Conservation (phyloP, 2,888 invertebrate species). For the Atrina japonica region DNA sequence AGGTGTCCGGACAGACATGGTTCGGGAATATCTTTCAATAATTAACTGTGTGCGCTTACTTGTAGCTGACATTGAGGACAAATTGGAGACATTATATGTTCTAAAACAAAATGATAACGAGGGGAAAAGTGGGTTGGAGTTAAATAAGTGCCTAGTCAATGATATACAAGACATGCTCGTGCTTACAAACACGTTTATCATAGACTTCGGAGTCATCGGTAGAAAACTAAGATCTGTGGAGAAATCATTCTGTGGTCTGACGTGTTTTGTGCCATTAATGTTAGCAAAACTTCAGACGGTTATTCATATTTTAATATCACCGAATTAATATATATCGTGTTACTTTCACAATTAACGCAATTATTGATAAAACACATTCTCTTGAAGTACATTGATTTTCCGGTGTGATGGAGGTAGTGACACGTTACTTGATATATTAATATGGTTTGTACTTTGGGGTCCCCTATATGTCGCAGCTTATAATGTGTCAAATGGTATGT, state of each 20-base stretch:
- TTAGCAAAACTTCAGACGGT: constrained; percentile 41
- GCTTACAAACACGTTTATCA: constrained; percentile 48
- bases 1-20: constrained; percentile 51
- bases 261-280: constrained; percentile 52
- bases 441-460: too few species aligned
- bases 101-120: not conserved
- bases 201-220: constrained; percentile 43
- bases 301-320: constrained; percentile 14
- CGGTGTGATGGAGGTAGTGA: too few species aligned
- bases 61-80: constrained; percentile 45
- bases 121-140: constrained; percentile 2
- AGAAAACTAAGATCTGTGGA: constrained; percentile 36
- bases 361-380: too few species aligned
- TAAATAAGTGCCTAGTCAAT: constrained; percentile 44
- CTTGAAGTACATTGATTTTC: too few species aligned
- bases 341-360: too few species aligned
- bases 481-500: too few species aligned
- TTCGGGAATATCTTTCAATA: constrained; percentile 58
- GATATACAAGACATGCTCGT: constrained; percentile 58
- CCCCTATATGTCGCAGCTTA: too few species aligned
- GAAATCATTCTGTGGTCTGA: constrained; percentile 46
- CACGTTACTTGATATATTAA: too few species aligned
- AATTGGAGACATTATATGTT: constrained; percentile 9
- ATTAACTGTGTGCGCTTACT: constrained; percentile 56
- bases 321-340: too few species aligned